Percentiles rank a stretch among this genome's conserved stretches.
Conservation (phyloP, 1,140 invertebrate genomes). For the Drosophila miranda region DNA sequence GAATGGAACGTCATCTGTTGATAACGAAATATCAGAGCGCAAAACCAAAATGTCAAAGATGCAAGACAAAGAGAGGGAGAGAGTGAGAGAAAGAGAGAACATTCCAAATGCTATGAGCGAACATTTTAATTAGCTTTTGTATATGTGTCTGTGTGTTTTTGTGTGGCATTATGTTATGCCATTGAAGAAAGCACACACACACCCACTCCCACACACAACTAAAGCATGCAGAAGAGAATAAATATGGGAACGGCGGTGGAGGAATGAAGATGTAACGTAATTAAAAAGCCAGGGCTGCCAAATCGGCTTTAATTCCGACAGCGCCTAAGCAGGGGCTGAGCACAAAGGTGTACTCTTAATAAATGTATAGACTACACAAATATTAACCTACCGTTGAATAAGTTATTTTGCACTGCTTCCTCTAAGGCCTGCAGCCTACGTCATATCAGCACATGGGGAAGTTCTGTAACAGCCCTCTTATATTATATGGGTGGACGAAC, state of each 20-base stretch:
- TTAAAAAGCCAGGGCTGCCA: not conserved
- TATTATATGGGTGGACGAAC: not conserved
- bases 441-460: slow-evolving; percentile 3
- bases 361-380: too few species aligned
- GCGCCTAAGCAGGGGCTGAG: too few species aligned
- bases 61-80: slow-evolving; percentile 37
- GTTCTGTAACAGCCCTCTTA: slow-evolving; percentile 37
- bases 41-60: slow-evolving; percentile 51
- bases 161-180: slow-evolving; percentile 41
- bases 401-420: too few species aligned
- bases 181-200: slow-evolving; percentile 23
- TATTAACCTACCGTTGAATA: too few species aligned
- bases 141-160: slow-evolving; percentile 6
- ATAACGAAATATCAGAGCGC: slow-evolving; percentile 25
- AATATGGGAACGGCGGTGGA: not conserved
- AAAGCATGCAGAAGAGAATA: slow-evolving; percentile 1
- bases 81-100: not conserved
- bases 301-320: too few species aligned
- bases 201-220: not conserved
- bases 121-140: slow-evolving; percentile 61
- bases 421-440: too few species aligned
- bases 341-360: too few species aligned
- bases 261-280: not conserved
- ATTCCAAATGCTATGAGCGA: slow-evolving; percentile 26
- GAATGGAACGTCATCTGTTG: slow-evolving; percentile 3